These are phyloP conservation scores for Cheilosia vulpina DNA, from an alignment of 2,888 invertebrate species.

Conservation along the genomic window DNA sequence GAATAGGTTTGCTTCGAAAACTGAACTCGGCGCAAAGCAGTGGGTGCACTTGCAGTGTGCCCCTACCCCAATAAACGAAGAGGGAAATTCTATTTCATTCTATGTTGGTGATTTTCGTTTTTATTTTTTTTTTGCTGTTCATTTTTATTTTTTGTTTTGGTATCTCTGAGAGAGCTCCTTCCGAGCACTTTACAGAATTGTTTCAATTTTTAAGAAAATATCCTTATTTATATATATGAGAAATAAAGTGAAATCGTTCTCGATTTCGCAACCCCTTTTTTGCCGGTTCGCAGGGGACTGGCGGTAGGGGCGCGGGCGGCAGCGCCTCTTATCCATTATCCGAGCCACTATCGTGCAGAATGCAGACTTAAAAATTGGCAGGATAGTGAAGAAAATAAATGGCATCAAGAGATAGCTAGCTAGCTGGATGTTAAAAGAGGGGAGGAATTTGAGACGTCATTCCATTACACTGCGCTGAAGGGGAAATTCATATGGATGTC, in stretches of 20 bases:
- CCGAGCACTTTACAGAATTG: conserved; percentile 73
- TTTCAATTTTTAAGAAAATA: conserved; percentile 74
- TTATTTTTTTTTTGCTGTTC: conserved; percentile 12
- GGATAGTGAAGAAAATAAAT: conserved; percentile 52
- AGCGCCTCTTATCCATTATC: background rate
- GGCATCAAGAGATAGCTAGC: conserved; percentile 8
- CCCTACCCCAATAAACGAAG: background rate
- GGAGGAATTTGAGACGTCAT: conserved; percentile 1
- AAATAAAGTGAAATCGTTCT: conserved; percentile 69
- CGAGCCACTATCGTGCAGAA: conserved; percentile 38
- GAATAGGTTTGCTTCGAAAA: conserved; percentile 27
- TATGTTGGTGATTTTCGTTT: conserved; percentile 66
- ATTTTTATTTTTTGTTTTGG: conserved; percentile 14
- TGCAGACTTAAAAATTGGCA: conserved; percentile 57
- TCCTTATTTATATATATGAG: conserved; percentile 58
- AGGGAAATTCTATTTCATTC: conserved; percentile 67
- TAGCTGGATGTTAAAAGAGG: conserved; percentile 14
- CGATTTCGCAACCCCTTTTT: conserved; percentile 34
- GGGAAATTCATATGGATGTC: conserved; percentile 13
- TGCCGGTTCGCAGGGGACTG: conserved; percentile 7
- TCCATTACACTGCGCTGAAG: conserved; percentile 4
- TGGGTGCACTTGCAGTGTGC: background rate
- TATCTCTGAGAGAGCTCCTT: conserved; percentile 50
- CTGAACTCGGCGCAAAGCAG: conserved; percentile 5
- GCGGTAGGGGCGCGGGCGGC: background rate